Percentiles rank a stretch among this genome's conserved stretches.
Evolutionary conservation across 2,797 vertebrate genomes (phyloP).

Genomic region (Nothura maculosa): DNA sequence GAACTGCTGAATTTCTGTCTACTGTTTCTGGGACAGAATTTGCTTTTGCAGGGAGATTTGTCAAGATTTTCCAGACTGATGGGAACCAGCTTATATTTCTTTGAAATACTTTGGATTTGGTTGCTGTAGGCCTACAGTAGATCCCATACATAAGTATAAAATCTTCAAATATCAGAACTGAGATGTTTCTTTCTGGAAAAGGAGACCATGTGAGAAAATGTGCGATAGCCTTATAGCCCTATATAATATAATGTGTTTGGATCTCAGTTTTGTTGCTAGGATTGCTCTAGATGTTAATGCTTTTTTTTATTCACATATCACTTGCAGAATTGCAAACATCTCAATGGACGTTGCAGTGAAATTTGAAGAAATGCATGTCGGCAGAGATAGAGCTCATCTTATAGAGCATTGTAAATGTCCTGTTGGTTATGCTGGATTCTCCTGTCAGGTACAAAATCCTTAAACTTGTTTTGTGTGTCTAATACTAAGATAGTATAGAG

Average conservation of each 20-base stretch:
- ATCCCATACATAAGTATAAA: background rate
- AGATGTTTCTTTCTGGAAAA: background rate
- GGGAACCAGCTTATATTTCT: background rate
- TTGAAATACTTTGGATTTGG: background rate
- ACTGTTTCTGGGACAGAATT: background rate
- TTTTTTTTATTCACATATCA: background rate
- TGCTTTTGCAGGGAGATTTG: background rate
- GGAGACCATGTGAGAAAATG: background rate
- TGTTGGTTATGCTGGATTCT: conserved; percentile 88
- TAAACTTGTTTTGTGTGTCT: background rate
- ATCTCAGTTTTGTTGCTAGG: background rate
- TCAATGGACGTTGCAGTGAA: conserved; percentile 90
- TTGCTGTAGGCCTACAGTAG: background rate
- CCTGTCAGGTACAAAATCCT: conserved; percentile 89
- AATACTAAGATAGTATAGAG: background rate
- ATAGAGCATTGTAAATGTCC: conserved; percentile 94
- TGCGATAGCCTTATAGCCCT: background rate
- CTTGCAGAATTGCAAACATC: conserved; percentile 91
- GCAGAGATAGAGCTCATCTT: conserved; percentile 70
- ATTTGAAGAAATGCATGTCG: conserved; percentile 66
- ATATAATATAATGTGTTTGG: background rate
- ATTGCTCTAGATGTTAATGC: background rate
- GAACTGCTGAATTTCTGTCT: background rate
- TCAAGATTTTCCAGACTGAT: background rate
- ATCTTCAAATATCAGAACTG: background rate